Percentiles rank a stretch among this genome's conserved stretches.
Evolutionary conservation across 2,113 vertebrate species (phyloP).

Genomic region (human (Homo sapiens)): DNA sequence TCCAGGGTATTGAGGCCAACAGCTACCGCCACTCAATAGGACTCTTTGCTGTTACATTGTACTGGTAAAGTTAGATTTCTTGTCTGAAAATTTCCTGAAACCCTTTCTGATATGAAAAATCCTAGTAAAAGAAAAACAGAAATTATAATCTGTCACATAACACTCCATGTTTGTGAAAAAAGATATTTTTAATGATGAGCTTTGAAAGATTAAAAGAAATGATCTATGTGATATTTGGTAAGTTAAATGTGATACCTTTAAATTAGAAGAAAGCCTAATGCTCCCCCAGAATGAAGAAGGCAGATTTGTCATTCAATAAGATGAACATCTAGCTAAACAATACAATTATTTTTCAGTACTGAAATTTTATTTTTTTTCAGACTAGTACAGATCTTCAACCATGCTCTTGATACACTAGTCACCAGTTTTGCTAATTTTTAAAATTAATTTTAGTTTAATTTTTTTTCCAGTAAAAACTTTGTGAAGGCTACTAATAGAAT

Average conservation of each 20-base stretch:
- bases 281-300: background rate
- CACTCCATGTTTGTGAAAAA: background rate
- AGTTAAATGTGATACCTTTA: background rate
- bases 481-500: background rate
- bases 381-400: background rate
- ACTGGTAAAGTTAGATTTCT: background rate
- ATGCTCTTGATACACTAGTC: background rate
- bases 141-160: background rate
- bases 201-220: conserved; percentile 27
- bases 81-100: background rate
- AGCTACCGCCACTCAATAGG: background rate
- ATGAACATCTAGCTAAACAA: background rate
- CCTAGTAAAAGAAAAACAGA: background rate
- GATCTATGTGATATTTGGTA: background rate
- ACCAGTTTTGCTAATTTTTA: background rate
- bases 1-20: background rate
- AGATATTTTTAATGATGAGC: background rate
- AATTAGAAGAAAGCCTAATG: background rate
- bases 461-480: background rate
- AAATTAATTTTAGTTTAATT: background rate
- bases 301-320: background rate
- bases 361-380: background rate
- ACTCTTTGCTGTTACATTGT: background rate
- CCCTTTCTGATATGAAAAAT: background rate
- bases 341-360: background rate